Base-by-base conservation (phyloP, 1,140 invertebrate genomes). In the Melipona quadrifasciata region DNA sequence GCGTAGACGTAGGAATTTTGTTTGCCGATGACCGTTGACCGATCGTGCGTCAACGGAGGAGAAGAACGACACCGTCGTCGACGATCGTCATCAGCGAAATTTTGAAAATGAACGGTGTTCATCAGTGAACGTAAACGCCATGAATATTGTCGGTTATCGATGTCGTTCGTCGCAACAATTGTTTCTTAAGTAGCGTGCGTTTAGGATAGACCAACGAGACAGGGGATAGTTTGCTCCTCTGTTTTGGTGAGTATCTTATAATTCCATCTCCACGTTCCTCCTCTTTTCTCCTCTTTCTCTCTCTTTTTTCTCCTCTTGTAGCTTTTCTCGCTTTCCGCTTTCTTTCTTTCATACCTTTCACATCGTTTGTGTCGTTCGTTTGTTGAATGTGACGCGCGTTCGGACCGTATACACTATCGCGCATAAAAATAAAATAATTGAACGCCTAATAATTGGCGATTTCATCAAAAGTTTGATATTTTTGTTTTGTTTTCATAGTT, bases 161-260 rank as follows among this genome's bases (percentile, higher is more conserved):
- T 72, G 58, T 51, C 82, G 72, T 57, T 86, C 21, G 68, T 19
- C 53, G 67, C 55, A 34, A 72, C 53, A 68, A 61, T 16, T 65
- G 51, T 21, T 58, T 17, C 12, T 65, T 70, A 47, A 65, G 21
- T n/a, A 34, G 24, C 55, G 47, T 64, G 47, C 55, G 57, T 47
- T 74, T 39, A 47, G 11, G 31, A 55, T 47, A 17, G 16, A 55
- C 21, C 31, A 73, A 58, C 75, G 51, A 74, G 34, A 74, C 64
- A 47, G 27, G 65, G 74, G 64, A 67, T 4, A 34, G 10, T 24
- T 47, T 61, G 19, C 53, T 77, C 74, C 34, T 70, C 34, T 34
- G 39, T 77, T 77, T 39, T 39, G 74, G 74, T 83, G 65, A 83
- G 74, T 83, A 83, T 57, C 34, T 53, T 57, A 61, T 55, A 21